Base-by-base conservation (phyloP, 2,797 vertebrate genomes). In the Thripadectes ignobilis region DNA sequence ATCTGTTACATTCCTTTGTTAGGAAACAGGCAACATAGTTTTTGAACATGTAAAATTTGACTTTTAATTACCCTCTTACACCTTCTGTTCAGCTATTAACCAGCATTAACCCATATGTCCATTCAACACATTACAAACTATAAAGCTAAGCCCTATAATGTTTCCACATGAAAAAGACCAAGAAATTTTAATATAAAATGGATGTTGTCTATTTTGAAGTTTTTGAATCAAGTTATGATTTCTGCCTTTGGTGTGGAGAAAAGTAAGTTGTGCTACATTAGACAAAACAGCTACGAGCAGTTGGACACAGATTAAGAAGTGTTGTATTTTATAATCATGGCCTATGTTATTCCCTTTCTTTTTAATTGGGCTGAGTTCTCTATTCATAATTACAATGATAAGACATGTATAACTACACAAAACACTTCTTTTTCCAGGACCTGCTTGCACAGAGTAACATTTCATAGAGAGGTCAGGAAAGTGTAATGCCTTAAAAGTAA, bases 61-160 rank as follows among this genome's bases (percentile, higher is more conserved):
- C 91, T 96, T 95, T 96, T 93, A 96, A 89, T 96, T 96, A 96
- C 57, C 73, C 30, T 48, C 58, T 43, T 88, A 77, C 4, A 88
- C 59, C 63, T 96, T 92, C 87, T 96, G 73, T 87, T 95, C 58
- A 15, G 54, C 62, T 92, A 74, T 49, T 74, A 89, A 77, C 24
- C 41, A 88, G 55, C n/a, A 71, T 85, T 95, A 93, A 93, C 30
- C 52, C 55, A 41, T 61, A 92, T 86, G 67, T 68, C 55, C 67
- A 92, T 58, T 80, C 71, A 82, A 84, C 88, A 88, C 27, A 78
- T 6, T 61, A 82, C 67, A 36, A 95, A 71, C 38, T 84, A 30
- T 39, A 81, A 88, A 92, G 87, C 14, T 45, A 58, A 72, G 4
- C 63, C 32, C 41, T 85, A 23, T 15, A 84, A 48, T 30, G 20